A percentile compares a stretch with the other conserved stretches of the same genome.
These are phyloP conservation scores for Pangasius djambal DNA, from an alignment of 2,797 vertebrate species.

Conservation along the genomic window DNA sequence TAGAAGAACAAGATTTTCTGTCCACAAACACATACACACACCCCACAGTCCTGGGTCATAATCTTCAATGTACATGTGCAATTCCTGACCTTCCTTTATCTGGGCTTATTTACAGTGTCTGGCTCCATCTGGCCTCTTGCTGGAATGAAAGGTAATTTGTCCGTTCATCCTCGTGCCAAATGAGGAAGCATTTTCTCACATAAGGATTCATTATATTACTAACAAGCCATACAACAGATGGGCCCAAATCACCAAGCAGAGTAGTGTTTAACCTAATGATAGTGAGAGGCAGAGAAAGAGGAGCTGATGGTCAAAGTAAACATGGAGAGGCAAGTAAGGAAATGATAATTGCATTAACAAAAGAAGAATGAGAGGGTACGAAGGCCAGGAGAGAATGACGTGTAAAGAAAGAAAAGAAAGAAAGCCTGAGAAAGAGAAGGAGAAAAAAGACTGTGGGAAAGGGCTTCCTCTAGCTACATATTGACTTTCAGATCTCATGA, in stretches of 20 bases:
- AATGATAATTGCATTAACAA: slow-evolving; percentile 5
- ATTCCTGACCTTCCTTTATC: slow-evolving; percentile 40
- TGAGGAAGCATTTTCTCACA: slow-evolving; percentile 51
- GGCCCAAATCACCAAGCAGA: slow-evolving; percentile 44
- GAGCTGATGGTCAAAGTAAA: neutral
- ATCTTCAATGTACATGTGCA: slow-evolving; percentile 16
- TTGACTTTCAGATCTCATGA: slow-evolving; percentile 38
- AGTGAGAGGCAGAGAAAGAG: neutral
- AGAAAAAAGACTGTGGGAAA: slow-evolving; percentile 15
- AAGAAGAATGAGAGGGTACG: neutral
- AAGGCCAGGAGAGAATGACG: neutral
- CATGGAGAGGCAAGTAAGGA: neutral
- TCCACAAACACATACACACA: neutral
- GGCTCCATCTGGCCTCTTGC: slow-evolving; percentile 44
- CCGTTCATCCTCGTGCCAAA: slow-evolving; percentile 51
- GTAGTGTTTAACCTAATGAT: slow-evolving; percentile 44
- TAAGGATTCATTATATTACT: slow-evolving; percentile 59
- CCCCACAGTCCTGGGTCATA: neutral
- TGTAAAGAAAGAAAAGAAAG: neutral
- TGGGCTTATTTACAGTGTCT: slow-evolving; percentile 44
- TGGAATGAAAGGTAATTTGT: slow-evolving; percentile 55
- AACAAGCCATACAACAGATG: slow-evolving; percentile 57
- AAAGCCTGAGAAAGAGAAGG: neutral
- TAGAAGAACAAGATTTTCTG: neutral
- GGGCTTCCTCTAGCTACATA: slow-evolving; percentile 15